A percentile compares a stretch with the other conserved stretches of the same genome.
Evolutionary conservation across 2,888 invertebrate genomes (phyloP).

Genomic region (Leptura quadrifasciata): DNA sequence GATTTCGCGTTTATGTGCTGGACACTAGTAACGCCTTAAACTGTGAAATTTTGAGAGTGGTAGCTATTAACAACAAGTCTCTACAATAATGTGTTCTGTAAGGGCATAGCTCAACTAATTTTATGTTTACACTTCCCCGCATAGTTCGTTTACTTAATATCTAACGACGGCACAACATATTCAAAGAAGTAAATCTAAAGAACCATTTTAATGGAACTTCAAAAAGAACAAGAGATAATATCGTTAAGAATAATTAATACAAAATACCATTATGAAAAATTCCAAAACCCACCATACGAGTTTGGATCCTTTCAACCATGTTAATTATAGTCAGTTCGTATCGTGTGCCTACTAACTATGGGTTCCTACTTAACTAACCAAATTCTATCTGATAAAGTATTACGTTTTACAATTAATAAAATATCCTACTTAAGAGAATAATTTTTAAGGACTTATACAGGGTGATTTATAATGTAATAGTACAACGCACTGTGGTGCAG

Average conservation of each 20-base stretch:
- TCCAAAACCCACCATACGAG: constrained; percentile 50
- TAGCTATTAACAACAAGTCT: constrained; percentile 14
- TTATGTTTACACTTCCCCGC: constrained; percentile 14
- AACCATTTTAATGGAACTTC: constrained; percentile 47
- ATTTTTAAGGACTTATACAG: too few relatives aligned
- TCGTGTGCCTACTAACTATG: constrained; percentile 22
- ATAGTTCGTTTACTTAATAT: background rate
- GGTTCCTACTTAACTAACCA: constrained; percentile 19
- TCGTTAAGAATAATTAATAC: constrained; percentile 52
- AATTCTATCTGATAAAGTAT: constrained; percentile 20
- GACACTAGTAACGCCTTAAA: constrained; percentile 34
- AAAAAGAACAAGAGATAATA: constrained; percentile 45
- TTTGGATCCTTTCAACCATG: constrained; percentile 43
- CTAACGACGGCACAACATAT: constrained; percentile 16
- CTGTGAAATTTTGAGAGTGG: constrained; percentile 31
- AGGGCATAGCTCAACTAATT: background rate
- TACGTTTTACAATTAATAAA: constrained; percentile 1
- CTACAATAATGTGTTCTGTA: background rate
- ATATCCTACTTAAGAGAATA: constrained; percentile 4
- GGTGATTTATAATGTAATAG: too few relatives aligned
- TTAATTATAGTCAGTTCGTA: constrained; percentile 33
- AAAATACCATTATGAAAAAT: constrained; percentile 49
- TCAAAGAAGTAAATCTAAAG: constrained; percentile 33
- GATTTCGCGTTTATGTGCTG: constrained; percentile 31
- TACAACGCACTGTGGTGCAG: too few relatives aligned